These are phyloP conservation scores for Catocala fraxini DNA, from an alignment of 2,888 invertebrate genomes.

Conservation along the genomic window DNA sequence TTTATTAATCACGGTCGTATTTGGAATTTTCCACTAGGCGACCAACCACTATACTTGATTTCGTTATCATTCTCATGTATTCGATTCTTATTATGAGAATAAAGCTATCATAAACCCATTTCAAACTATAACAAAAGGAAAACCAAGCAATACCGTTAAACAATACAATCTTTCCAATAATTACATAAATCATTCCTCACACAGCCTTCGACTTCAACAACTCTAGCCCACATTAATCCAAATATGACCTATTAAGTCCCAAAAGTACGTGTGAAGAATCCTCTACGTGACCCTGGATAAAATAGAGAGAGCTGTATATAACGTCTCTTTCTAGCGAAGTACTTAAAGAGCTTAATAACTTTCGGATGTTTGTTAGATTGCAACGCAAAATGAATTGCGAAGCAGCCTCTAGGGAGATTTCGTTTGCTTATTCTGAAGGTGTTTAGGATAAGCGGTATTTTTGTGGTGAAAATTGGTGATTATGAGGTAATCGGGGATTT, in stretches of 20 bases:
- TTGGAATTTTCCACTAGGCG: too few relatives aligned
- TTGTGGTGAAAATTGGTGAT: background rate
- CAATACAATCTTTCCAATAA: slow-evolving; percentile 11
- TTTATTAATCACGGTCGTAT: too few relatives aligned
- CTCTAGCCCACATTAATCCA: slow-evolving; percentile 41
- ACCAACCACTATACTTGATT: too few relatives aligned
- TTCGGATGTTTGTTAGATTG: slow-evolving; percentile 55
- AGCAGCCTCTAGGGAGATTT: slow-evolving; percentile 20
- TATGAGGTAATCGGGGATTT: background rate
- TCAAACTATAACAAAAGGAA: too few relatives aligned
- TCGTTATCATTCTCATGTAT: too few relatives aligned
- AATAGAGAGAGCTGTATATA: slow-evolving; percentile 17
- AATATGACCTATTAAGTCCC: slow-evolving; percentile 54
- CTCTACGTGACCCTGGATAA: slow-evolving; percentile 35
- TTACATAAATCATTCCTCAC: slow-evolving; percentile 35
- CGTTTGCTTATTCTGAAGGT: slow-evolving; percentile 35
- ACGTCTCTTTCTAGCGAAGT: slow-evolving; percentile 33
- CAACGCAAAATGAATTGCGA: slow-evolving; percentile 51
- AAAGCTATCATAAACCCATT: too few relatives aligned
- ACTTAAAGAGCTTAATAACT: slow-evolving; percentile 53
- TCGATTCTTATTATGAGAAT: too few relatives aligned
- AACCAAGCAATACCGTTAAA: background rate
- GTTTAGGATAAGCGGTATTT: slow-evolving; percentile 17
- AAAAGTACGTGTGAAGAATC: slow-evolving; percentile 53
- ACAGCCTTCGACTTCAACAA: slow-evolving; percentile 35